phyloP scores from a whole-genome alignment of 2,888 invertebrate species.

The Siphonodentalium dalli region DNA sequence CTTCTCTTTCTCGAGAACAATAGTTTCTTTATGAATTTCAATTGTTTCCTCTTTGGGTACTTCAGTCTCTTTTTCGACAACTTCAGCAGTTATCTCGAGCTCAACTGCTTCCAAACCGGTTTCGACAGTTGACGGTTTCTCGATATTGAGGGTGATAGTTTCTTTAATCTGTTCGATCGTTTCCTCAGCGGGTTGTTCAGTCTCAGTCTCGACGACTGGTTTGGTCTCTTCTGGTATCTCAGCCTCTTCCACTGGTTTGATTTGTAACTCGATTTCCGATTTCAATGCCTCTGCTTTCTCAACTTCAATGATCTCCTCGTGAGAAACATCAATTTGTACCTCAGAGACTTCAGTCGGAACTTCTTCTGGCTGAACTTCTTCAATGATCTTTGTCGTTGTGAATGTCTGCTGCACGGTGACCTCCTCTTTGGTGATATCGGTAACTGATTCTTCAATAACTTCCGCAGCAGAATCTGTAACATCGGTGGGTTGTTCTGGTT shows the following conservation, averaged over 20 bases:
- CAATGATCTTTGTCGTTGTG: neutral
- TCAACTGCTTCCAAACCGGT: slow-evolving; percentile 2
- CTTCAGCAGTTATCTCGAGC: slow-evolving; percentile 5
- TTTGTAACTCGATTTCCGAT: slow-evolving; percentile 8
- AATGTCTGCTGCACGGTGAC: no score
- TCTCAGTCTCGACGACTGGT: slow-evolving; percentile 10
- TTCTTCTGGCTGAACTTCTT: slow-evolving; percentile 3
- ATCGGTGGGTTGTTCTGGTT: slow-evolving; percentile 7
- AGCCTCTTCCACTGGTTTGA: slow-evolving; percentile 17
- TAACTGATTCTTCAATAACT: slow-evolving; percentile 5
- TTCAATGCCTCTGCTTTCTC: neutral
- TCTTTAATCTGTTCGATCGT: slow-evolving; percentile 17
- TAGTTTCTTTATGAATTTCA: slow-evolving; percentile 20
- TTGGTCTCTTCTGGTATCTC: neutral
- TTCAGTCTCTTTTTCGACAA: slow-evolving; percentile 21
- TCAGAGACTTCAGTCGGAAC: slow-evolving; percentile 1
- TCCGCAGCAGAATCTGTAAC: slow-evolving; percentile 6
- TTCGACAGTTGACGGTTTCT: slow-evolving; percentile 13
- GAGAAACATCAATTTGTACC: slow-evolving; percentile 1
- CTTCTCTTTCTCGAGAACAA: slow-evolving; percentile 20
- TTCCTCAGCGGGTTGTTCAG: slow-evolving; percentile 14
- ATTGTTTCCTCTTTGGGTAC: slow-evolving; percentile 23
- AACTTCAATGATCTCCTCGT: slow-evolving; percentile 8
- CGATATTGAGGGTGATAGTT: slow-evolving; percentile 7
- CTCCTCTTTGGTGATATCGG: no score